These are phyloP conservation scores for Acronicta aceris DNA, from an alignment of 2,888 invertebrate genomes.

Conservation along the genomic window DNA sequence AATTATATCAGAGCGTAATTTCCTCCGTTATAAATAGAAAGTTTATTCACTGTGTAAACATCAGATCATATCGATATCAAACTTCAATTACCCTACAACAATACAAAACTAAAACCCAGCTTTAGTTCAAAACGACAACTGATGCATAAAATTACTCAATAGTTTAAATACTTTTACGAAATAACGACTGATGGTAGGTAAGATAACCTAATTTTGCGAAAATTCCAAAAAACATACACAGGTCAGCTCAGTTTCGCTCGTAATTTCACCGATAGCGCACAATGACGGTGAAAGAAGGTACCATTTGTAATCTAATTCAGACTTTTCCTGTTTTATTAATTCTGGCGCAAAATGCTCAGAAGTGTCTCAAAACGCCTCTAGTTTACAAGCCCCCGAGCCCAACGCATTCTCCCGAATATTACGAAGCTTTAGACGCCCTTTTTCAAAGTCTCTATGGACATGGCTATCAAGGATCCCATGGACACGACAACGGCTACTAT, in stretches of 20 bases:
- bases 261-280: conserved; percentile 17
- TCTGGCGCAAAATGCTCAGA: conserved; percentile 77
- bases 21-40: conserved; percentile 24
- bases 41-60: conserved; percentile 13
- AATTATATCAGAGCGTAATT: conserved; percentile 11
- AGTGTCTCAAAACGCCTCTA: conserved; percentile 78
- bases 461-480: conserved; percentile 48
- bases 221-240: conserved; percentile 16
- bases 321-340: conserved; percentile 81
- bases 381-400: conserved; percentile 80
- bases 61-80: conserved; percentile 25
- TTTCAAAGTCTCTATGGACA: conserved; percentile 72
- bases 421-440: conserved; percentile 79
- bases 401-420: conserved; percentile 81
- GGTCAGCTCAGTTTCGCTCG: conserved; percentile 45
- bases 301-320: conserved; percentile 79
- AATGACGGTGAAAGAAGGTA: conserved; percentile 78
- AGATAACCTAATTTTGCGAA: conserved; percentile 59
- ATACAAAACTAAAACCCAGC: conserved; percentile 7
- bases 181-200: conserved; percentile 54
- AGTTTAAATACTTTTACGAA: conserved; percentile 40
- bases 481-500: conserved; percentile 29
- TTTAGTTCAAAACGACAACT: conserved; percentile 8
- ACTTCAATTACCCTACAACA: conserved; percentile 9
- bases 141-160: conserved; percentile 41